Conservation (phyloP, 2,888 invertebrate genomes). For the Epsilonema sp. region DNA sequence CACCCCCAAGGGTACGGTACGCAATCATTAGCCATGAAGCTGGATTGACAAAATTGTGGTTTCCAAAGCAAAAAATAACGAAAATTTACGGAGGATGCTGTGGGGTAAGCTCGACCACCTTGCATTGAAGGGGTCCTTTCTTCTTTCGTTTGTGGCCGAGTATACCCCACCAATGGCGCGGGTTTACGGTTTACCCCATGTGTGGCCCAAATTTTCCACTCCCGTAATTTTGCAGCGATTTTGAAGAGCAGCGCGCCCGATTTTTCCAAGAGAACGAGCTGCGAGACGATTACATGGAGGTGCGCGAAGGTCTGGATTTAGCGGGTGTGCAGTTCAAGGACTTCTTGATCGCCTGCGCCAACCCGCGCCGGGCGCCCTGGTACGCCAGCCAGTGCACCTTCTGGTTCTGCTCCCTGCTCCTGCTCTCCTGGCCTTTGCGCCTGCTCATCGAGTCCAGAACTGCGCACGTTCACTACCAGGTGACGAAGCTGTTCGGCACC, state of each 20-base stretch:
- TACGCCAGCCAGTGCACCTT: constrained; percentile 47
- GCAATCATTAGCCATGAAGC: no score
- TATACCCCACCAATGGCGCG: no score
- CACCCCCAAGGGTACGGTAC: no score
- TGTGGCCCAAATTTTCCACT: no score
- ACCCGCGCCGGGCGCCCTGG: constrained; percentile 30
- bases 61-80: no score
- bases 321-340: constrained; percentile 41
- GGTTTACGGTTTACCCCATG: no score
- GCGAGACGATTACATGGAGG: constrained; percentile 64
- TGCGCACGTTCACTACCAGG: constrained; percentile 58
- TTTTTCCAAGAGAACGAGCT: constrained; percentile 59
- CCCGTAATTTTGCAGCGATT: no score
- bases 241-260: constrained; percentile 18
- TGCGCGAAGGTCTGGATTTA: constrained; percentile 51
- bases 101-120: no score
- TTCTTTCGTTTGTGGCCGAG: no score
- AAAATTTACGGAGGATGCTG: no score
- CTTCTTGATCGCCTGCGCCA: constrained; percentile 35
- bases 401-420: constrained; percentile 50
- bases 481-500: constrained; percentile 51
- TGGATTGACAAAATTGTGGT: no score
- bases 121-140: no score
- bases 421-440: constrained; percentile 61
- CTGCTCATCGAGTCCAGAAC: constrained; percentile 59